Base-by-base conservation (phyloP, 2,888 invertebrate genomes). In the Amorpha juglandis region DNA sequence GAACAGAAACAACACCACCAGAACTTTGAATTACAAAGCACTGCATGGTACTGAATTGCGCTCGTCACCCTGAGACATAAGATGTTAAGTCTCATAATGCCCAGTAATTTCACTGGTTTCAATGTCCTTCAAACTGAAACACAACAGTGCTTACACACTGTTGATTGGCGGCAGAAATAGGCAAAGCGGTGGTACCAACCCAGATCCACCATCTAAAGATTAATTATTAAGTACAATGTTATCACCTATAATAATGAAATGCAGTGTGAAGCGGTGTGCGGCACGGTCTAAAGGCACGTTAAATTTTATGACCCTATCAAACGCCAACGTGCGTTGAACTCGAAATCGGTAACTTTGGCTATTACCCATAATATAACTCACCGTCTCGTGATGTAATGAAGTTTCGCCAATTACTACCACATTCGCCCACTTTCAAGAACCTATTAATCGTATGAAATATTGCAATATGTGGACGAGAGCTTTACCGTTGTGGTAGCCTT, bases 271-370 rank as follows among this genome's bases (percentile, higher is more conserved):
- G 21, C 63, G 48, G n/a, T 47, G 27, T 27, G 47, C 47, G 27
- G 50, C 51, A 51, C 33, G 21, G 38, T 63, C 38, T 51, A 63
- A 63, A 63, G 19, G 50, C 51, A 51, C 81, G 80, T 84, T 82
- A 83, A 79, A 82, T 83, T 86, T 87, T 84, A 88, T 78, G 80
- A 79, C 69, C 77, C 78, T 82, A 87, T 88, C 83, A 88, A 85
- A 81, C 78, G 78, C 78, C 80, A 83, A 80, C 83, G 83, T 84
- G 83, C 82, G 81, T 70, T 78, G 80, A 79, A 78, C 78, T 74
- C 74, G 77, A 81, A 81, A 74, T 74, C 71, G 71, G 58, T 42
- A 58, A 58, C 58, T 58, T 42, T 9, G 58, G 58, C 58, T 19
- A 58, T 58, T 58, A 42, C 19, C 58, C 19, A 58, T 42, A 42